These are phyloP conservation scores for Orchesellides sinensis DNA, from an alignment of 2,888 invertebrate species.

Conservation along the genomic window DNA sequence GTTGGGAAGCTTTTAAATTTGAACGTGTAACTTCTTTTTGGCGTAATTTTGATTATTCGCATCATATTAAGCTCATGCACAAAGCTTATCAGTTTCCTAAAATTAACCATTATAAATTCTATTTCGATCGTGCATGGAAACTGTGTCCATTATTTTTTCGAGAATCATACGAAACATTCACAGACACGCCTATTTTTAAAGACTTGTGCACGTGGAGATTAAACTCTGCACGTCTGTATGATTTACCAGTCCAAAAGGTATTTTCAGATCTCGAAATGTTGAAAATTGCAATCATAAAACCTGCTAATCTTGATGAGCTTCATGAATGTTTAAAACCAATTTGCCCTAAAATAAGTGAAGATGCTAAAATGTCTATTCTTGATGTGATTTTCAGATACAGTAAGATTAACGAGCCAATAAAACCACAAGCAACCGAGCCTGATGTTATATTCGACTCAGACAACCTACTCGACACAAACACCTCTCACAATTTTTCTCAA, in stretches of 20 bases:
- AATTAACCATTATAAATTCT: background rate
- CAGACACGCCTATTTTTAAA: background rate
- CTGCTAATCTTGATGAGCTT: background rate
- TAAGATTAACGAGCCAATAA: background rate
- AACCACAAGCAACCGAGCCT: background rate
- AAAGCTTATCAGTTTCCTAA: constrained; percentile 6
- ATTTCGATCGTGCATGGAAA: constrained; percentile 9
- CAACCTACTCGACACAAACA: background rate
- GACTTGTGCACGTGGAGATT: background rate
- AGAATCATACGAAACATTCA: background rate
- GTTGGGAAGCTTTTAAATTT: constrained; percentile 20
- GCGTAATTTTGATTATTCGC: background rate
- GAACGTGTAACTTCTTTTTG: too few relatives aligned
- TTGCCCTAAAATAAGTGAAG: background rate
- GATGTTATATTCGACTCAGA: background rate
- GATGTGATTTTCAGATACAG: background rate
- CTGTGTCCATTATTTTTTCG: background rate
- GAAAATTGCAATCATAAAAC: constrained; percentile 15
- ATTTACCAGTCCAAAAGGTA: background rate
- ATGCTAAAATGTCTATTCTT: background rate
- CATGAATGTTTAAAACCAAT: background rate
- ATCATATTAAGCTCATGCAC: background rate
- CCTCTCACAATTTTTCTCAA: background rate
- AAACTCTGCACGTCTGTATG: constrained; percentile 12
- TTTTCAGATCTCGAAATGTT: background rate